Evolutionary conservation across 2,113 vertebrate species (phyloP).

Genomic region (Raja brachyura): DNA sequence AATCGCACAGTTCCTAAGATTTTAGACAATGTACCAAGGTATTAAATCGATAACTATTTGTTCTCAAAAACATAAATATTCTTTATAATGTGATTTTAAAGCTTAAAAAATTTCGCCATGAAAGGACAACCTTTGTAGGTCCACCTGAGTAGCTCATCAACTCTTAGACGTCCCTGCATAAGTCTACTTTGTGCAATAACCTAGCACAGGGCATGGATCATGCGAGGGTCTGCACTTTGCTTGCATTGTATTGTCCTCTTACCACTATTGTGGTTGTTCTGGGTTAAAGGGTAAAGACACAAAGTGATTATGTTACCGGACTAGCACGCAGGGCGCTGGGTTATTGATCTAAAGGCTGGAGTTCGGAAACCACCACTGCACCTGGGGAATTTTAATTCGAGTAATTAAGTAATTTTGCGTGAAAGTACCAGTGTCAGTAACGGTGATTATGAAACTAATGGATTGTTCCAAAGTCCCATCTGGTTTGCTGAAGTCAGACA

Average conservation of each 20-base stretch:
- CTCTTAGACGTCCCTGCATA: background rate
- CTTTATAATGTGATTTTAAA: background rate
- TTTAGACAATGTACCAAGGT: background rate
- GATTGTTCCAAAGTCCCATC: too few relatives aligned
- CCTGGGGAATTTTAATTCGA: too few relatives aligned
- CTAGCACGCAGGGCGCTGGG: too few relatives aligned
- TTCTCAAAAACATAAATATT: background rate
- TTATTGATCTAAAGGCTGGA: too few relatives aligned
- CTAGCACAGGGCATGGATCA: background rate
- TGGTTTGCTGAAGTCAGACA: too few relatives aligned
- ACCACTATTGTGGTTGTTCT: background rate
- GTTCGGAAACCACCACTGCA: too few relatives aligned
- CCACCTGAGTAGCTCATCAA: too few relatives aligned
- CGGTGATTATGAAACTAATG: too few relatives aligned
- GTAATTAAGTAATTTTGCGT: too few relatives aligned
- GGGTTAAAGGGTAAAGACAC: background rate
- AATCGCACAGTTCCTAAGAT: background rate
- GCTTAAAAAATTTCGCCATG: background rate
- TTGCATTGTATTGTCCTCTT: background rate
- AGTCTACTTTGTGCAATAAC: background rate
- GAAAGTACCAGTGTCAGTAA: too few relatives aligned
- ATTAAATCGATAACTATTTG: background rate
- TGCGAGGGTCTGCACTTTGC: background rate
- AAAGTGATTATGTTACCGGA: too few relatives aligned
- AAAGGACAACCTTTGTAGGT: background rate